phyloP scores from a whole-genome alignment of 2,113 vertebrate genomes.

The Mystacornis crossleyi region DNA sequence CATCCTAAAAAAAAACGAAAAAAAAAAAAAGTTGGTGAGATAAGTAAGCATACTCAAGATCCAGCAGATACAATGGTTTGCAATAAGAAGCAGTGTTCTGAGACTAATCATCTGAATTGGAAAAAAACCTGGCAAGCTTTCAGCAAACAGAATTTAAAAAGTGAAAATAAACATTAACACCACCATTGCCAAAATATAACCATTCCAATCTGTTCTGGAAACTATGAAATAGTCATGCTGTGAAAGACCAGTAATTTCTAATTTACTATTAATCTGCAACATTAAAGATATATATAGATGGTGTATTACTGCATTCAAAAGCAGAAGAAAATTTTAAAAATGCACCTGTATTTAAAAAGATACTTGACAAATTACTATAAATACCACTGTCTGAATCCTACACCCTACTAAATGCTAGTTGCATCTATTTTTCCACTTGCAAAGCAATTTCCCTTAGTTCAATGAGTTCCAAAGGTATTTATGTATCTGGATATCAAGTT shows the following conservation, averaged over 20 bases:
- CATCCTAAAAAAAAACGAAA: slow-evolving; percentile 86
- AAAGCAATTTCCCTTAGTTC: neutral
- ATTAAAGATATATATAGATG: neutral
- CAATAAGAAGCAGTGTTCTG: neutral
- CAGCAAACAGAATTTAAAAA: neutral
- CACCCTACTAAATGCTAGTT: neutral
- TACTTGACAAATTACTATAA: neutral
- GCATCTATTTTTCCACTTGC: neutral
- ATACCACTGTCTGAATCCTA: neutral
- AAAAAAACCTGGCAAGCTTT: neutral
- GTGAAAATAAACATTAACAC: neutral
- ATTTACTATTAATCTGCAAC: neutral
- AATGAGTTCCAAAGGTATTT: neutral
- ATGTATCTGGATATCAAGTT: neutral
- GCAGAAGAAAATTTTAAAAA: neutral
- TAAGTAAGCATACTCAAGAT: neutral
- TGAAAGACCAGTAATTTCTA: neutral
- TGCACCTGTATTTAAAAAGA: neutral
- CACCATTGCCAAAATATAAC: neutral
- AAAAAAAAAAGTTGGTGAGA: neutral
- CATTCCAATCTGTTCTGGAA: neutral
- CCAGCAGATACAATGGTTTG: neutral
- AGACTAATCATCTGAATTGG: neutral
- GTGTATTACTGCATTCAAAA: neutral
- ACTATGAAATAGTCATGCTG: neutral